A percentile compares a stretch with the other conserved stretches of the same genome.
These are phyloP conservation scores for Pemphredon lugubris DNA, from an alignment of 2,888 invertebrate species.

Conservation along the genomic window DNA sequence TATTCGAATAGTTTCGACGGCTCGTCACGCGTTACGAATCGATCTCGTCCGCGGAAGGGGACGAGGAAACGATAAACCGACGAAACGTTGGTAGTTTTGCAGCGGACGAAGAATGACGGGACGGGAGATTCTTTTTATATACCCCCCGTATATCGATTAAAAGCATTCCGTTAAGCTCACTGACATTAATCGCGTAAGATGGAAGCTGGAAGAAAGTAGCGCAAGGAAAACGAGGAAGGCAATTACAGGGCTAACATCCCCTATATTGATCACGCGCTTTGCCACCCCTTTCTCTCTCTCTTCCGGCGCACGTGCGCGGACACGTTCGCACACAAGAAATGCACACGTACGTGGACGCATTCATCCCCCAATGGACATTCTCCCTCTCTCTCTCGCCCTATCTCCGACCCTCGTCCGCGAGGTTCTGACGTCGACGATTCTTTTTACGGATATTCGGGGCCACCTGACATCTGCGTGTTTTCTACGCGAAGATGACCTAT, in stretches of 20 bases:
- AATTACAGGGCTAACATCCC: slow-evolving; percentile 55
- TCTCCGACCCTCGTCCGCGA: background rate
- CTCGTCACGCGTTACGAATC: no score
- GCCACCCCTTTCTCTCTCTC: slow-evolving; percentile 37
- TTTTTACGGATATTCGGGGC: slow-evolving; percentile 3
- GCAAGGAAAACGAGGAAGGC: slow-evolving; percentile 16
- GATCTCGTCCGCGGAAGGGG: no score
- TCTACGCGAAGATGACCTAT: background rate
- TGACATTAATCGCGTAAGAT: slow-evolving; percentile 19
- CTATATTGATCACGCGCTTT: slow-evolving; percentile 63
- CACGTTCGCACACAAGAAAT: slow-evolving; percentile 34
- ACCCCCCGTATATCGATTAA: background rate
- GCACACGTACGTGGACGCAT: slow-evolving; percentile 4
- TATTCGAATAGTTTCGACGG: no score
- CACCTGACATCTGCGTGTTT: background rate
- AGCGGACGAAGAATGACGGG: background rate
- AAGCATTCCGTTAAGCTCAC: background rate
- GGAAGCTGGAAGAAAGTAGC: slow-evolving; percentile 29
- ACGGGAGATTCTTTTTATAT: background rate
- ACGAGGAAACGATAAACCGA: background rate
- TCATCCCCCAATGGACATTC: background rate
- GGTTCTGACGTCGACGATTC: slow-evolving; percentile 6
- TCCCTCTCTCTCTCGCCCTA: no score
- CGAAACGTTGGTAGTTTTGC: background rate
- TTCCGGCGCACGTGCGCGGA: slow-evolving; percentile 29